These are phyloP conservation scores for Ectemnius cavifrons DNA, from an alignment of 2,888 invertebrate species.

Conservation along the genomic window DNA sequence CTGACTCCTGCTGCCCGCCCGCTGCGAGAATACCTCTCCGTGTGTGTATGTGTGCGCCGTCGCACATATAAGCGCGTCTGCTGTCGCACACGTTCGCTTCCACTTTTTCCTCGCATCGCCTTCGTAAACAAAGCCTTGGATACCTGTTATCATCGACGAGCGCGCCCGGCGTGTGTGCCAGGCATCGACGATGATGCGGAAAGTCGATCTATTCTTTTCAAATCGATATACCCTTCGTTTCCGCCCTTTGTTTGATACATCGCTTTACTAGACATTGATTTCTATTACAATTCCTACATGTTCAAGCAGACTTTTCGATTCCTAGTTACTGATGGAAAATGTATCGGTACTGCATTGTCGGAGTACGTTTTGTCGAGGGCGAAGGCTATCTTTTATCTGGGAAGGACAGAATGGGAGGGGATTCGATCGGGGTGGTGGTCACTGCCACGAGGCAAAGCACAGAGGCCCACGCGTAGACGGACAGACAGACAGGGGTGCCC, in stretches of 20 bases:
- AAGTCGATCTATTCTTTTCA: neutral
- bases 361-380: constrained; percentile 25
- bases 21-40: constrained; percentile 18
- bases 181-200: neutral
- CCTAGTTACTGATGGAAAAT: too few species aligned
- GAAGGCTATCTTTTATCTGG: constrained; percentile 49
- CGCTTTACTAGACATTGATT: too few species aligned
- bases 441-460: constrained; percentile 27
- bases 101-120: neutral
- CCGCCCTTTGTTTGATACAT: too few species aligned
- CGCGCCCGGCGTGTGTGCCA: neutral
- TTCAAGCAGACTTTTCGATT: too few species aligned
- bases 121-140: constrained; percentile 13
- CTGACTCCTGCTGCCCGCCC: constrained; percentile 32
- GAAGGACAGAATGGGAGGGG: constrained; percentile 36
- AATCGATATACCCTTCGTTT: too few species aligned
- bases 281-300: too few species aligned
- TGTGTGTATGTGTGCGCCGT: neutral
- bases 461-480: constrained; percentile 19
- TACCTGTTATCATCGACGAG: neutral
- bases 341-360: too few species aligned
- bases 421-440: constrained; percentile 54
- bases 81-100: too few species aligned
- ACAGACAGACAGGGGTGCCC: constrained; percentile 21
- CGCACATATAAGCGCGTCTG: too few species aligned